These are phyloP conservation scores for Rafetus swinhoei DNA, from an alignment of 2,113 vertebrate species.

Conservation along the genomic window DNA sequence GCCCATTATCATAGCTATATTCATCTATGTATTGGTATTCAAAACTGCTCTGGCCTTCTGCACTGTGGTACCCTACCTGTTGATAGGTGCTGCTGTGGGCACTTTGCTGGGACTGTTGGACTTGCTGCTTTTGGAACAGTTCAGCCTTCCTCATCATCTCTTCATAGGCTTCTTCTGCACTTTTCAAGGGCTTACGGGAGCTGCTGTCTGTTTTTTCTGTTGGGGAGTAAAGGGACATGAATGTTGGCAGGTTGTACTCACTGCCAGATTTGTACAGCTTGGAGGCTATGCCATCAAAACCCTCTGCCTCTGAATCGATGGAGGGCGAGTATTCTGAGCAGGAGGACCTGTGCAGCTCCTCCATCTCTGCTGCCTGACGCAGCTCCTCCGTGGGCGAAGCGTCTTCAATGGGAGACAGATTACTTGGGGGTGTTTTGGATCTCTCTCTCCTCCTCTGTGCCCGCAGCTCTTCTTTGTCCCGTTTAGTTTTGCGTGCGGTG, in stretches of 20 bases:
- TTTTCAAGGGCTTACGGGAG: slow-evolving; percentile 91
- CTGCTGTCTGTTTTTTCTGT: slow-evolving; percentile 85
- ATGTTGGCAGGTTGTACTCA: slow-evolving; percentile 96
- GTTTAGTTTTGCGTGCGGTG: slow-evolving; percentile 94
- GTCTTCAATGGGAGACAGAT: slow-evolving; percentile 97
- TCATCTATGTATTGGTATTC: slow-evolving; percentile 87
- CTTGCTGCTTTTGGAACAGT: slow-evolving; percentile 91
- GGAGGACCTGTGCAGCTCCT: slow-evolving; percentile 96
- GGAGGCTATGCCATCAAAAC: slow-evolving; percentile 87
- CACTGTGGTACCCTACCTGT: slow-evolving; percentile 74
- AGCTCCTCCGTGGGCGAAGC: slow-evolving; percentile 97
- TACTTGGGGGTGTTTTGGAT: slow-evolving; percentile 98
- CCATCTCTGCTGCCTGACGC: slow-evolving; percentile 97
- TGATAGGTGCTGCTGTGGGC: slow-evolving; percentile 77
- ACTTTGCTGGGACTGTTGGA: slow-evolving; percentile 77
- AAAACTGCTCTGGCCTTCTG: slow-evolving; percentile 70
- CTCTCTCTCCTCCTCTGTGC: slow-evolving; percentile 96
- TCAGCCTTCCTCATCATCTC: slow-evolving; percentile 99
- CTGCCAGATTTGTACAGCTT: slow-evolving; percentile 96
- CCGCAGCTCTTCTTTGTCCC: slow-evolving; percentile 96
- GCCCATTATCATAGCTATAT: slow-evolving; percentile 75
- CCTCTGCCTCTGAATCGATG: slow-evolving; percentile 95
- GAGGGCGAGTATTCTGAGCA: slow-evolving; percentile 99
- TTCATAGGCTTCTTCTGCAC: slow-evolving; percentile 97
- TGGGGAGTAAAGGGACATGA: slow-evolving; percentile 97